A percentile compares a stretch with the other conserved stretches of the same genome.
phyloP scores from a whole-genome alignment of 2,888 invertebrate species.

The Cremastinae sp. region DNA sequence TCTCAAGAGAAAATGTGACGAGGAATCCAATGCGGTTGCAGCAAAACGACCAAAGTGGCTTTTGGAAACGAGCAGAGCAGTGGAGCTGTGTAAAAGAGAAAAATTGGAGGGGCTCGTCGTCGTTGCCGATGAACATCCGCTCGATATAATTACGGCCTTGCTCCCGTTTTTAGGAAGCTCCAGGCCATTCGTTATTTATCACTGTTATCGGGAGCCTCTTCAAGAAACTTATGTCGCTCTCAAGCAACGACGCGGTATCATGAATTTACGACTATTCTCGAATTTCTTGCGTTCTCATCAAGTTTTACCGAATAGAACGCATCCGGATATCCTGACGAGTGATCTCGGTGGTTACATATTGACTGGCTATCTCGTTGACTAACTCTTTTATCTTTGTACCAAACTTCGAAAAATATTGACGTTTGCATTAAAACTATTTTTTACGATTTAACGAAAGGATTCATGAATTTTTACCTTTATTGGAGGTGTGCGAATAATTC shows the following conservation, averaged over 20 bases:
- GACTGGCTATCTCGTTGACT: constrained; percentile 83
- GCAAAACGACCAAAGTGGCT: constrained; percentile 72
- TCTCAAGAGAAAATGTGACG: constrained; percentile 49
- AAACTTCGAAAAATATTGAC: constrained; percentile 26
- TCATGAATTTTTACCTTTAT: too few relatives aligned
- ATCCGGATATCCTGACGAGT: constrained; percentile 96
- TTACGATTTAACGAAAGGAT: neutral
- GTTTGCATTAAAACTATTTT: constrained; percentile 44
- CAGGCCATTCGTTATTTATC: constrained; percentile 92
- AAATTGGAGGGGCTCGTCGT: constrained; percentile 90
- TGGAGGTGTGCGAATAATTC: too few relatives aligned
- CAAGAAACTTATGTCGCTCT: constrained; percentile 91
- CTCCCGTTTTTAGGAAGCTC: constrained; percentile 90
- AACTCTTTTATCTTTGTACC: constrained; percentile 44
- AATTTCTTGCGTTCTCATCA: constrained; percentile 96
- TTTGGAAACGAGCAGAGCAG: constrained; percentile 82
- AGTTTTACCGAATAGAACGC: constrained; percentile 93
- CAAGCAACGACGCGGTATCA: constrained; percentile 86
- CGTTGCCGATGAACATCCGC: constrained; percentile 92
- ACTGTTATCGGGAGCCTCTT: constrained; percentile 90
- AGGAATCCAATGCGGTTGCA: constrained; percentile 1
- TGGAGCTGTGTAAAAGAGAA: constrained; percentile 82
- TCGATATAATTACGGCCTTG: constrained; percentile 88
- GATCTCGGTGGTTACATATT: constrained; percentile 94
- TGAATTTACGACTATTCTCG: constrained; percentile 89